phyloP scores from a whole-genome alignment of 2,797 vertebrate genomes.

The Loris lydekkerianus region DNA sequence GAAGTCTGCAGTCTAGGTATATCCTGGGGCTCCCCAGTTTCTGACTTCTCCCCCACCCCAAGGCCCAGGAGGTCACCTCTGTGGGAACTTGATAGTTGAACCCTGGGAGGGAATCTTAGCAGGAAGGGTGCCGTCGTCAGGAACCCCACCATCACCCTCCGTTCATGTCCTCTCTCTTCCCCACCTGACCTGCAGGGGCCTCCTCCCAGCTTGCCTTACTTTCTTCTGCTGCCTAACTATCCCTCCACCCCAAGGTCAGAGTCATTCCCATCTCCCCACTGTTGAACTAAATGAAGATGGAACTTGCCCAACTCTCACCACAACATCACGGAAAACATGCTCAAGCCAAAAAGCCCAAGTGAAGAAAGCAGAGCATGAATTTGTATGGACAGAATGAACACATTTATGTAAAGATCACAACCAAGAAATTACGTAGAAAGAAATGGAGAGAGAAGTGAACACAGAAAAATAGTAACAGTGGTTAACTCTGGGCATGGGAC shows the following conservation, averaged over 20 bases:
- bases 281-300: too few species aligned
- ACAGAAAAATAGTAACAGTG: background rate
- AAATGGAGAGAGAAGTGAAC: background rate
- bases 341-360: background rate
- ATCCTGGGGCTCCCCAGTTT: rapidly evolving
- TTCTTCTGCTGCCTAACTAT: rapidly evolving
- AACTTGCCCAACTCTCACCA: background rate
- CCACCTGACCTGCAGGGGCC: rapidly evolving
- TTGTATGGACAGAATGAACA: rapidly evolving
- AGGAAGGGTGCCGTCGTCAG: background rate
- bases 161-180: background rate
- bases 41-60: background rate
- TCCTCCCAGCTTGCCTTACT: background rate
- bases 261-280: background rate
- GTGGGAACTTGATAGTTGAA: background rate
- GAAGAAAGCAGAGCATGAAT: background rate
- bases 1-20: background rate
- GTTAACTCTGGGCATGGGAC: background rate
- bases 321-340: rapidly evolving
- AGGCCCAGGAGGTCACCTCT: background rate
- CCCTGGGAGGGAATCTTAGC: background rate
- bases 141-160: rapidly evolving
- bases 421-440: background rate
- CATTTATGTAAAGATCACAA: background rate
- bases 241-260: background rate